Percentiles rank a stretch among this genome's conserved stretches.
Conservation (phyloP, 2,797 vertebrate species). For the Buceros bicornis region DNA sequence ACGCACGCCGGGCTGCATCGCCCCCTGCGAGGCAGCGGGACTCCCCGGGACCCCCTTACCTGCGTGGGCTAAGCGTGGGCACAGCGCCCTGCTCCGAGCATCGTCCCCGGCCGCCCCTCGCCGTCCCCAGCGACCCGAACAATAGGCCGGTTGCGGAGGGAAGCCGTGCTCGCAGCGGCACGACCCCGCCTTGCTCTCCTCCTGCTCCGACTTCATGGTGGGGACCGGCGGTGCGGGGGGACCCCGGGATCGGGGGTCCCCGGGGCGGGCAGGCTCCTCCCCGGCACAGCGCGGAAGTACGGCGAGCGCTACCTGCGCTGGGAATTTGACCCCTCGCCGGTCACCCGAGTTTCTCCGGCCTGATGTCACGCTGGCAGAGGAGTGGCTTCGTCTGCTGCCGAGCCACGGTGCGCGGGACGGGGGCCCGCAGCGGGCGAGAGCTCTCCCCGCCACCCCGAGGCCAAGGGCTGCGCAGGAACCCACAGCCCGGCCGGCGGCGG, state of each 20-base stretch:
- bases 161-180: neutral
- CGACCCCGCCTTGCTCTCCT: neutral
- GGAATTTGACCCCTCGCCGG: slow-evolving; percentile 76
- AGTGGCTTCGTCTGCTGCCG: neutral
- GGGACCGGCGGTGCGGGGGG: neutral
- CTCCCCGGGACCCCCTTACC: neutral
- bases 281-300: slow-evolving; percentile 59
- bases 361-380: slow-evolving; percentile 64
- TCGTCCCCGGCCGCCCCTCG: neutral
- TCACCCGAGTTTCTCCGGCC: neutral
- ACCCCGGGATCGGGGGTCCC: neutral
- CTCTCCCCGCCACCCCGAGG: neutral
- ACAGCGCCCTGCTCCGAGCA: neutral
- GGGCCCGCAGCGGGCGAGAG: rapidly evolving
- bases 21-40: neutral
- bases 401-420: neutral
- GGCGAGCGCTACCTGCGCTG: slow-evolving; percentile 71
- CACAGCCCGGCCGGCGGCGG: slow-evolving; percentile 19
- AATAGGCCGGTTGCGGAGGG: neutral
- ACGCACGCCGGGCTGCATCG: rapidly evolving
- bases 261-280: neutral
- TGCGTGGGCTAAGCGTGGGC: neutral
- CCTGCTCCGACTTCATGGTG: slow-evolving; percentile 34
- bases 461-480: neutral
- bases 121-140: neutral